phyloP scores from a whole-genome alignment of 1,140 invertebrate species.

The Formica exsecta region DNA sequence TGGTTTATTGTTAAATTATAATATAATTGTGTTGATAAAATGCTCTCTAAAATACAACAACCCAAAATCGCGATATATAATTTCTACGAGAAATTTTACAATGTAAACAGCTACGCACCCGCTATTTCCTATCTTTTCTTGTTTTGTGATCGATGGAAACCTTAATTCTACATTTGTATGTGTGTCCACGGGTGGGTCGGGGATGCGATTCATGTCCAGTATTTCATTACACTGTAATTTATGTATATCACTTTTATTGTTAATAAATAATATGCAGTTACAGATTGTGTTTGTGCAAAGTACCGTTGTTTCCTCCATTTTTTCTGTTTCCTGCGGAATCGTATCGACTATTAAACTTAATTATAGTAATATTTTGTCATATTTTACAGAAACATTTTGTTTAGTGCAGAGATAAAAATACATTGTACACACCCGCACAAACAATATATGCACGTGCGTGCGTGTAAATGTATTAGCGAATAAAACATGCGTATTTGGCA shows the following conservation, averaged over 20 bases:
- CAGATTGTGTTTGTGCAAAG: constrained; percentile 58
- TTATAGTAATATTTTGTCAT: not conserved
- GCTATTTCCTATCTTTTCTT: constrained; percentile 36
- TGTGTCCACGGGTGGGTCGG: constrained; percentile 66
- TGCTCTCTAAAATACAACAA: constrained; percentile 3
- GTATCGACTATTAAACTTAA: constrained; percentile 26
- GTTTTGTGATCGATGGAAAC: constrained; percentile 39
- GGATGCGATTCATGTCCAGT: constrained; percentile 75
- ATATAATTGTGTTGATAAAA: not conserved
- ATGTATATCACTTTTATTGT: constrained; percentile 79
- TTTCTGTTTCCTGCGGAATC: constrained; percentile 15
- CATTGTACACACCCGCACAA: not conserved
- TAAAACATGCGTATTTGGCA: not conserved
- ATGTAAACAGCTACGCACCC: not conserved
- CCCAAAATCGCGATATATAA: constrained; percentile 4
- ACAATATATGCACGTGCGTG: no score
- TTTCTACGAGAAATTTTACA: constrained; percentile 17
- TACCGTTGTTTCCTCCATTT: constrained; percentile 9
- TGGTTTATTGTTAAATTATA: constrained; percentile 34
- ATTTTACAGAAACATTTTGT: not conserved
- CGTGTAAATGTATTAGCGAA: no score
- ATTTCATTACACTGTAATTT: constrained; percentile 81
- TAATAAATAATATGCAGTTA: constrained; percentile 78
- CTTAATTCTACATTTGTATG: constrained; percentile 48
- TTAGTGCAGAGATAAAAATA: not conserved